Percentiles rank a stretch among this genome's conserved stretches.
These are phyloP conservation scores for Callinectes sapidus DNA, from an alignment of 2,888 invertebrate genomes.

Conservation along the genomic window DNA sequence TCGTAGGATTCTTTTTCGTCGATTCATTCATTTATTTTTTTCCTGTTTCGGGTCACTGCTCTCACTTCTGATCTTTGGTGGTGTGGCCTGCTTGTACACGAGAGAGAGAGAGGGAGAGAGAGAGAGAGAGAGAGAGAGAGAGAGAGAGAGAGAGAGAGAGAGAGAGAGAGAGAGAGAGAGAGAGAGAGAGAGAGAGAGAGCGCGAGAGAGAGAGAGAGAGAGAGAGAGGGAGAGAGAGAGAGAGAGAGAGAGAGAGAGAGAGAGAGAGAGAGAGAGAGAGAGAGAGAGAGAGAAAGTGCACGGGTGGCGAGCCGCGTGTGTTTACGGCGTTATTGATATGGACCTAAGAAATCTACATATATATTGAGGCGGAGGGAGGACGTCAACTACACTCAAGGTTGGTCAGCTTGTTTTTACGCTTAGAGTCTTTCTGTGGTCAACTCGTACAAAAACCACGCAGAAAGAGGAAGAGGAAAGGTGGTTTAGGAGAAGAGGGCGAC, in stretches of 20 bases:
- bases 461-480: neutral
- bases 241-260: neutral
- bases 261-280: neutral
- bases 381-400: neutral
- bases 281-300: neutral
- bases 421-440: neutral
- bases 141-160: conserved; percentile 25
- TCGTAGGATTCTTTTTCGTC: neutral
- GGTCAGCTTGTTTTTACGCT: neutral
- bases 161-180: neutral
- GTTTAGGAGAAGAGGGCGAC: neutral
- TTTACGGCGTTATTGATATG: conserved; percentile 4
- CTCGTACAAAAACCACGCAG: neutral
- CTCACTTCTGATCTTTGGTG: neutral
- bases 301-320: neutral
- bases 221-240: neutral
- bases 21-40: no score
- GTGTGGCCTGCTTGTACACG: neutral
- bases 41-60: neutral
- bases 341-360: neutral
- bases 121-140: conserved; percentile 25
- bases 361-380: neutral
- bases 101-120: conserved; percentile 13
- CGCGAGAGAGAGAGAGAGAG: neutral
- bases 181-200: neutral